Base-by-base conservation (phyloP, 2,888 invertebrate genomes). In the Drosophila quinaria region DNA sequence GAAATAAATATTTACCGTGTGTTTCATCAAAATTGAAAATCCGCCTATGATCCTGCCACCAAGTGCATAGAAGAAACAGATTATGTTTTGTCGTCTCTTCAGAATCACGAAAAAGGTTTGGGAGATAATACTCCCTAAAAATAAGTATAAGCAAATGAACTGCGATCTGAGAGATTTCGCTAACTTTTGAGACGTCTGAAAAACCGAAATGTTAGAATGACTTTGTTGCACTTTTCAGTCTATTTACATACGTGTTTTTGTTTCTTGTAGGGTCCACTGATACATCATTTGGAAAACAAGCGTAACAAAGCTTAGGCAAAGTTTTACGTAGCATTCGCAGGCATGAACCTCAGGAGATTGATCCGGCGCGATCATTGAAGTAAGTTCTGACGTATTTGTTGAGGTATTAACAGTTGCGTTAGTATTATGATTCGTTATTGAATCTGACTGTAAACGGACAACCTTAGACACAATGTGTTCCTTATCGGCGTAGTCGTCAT, bases 31-130 rank as follows among this genome's bases (percentile, higher is more conserved):
- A 91, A 8, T 83, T 74, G 3, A 92, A 68, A 11, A 74, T 19
- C 2, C 72, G 64, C 3, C 78, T 63, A 64, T 89, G 69, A 13
- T 84, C 85, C 6, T 78, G 70, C 91, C 91, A 92, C 90, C 92
- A 92, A 68, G 85, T 90, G 61, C 90, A 91, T 41, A 92, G 77
- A 15, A 92, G 73, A 60, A 79, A 81, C 6, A 92, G 62, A 69
- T 91, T 87, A 65, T 92, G 91, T 46, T 91, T 91, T 2, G 91
- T 92, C 1, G 91, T 88, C 64, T 91, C 91, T 39, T 91, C 92
- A 19, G 90, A 91, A 50, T 91, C 91, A 3, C 91, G 90, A 70
- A 92, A 92, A 3, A 92, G 80, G 25, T 83, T 78, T 1, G 91
- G 88, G 22, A 91, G 70, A 60, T 91, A 91, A 56, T 91, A 89